phyloP scores from a whole-genome alignment of 2,888 invertebrate genomes.

The Parnassius smintheus region DNA sequence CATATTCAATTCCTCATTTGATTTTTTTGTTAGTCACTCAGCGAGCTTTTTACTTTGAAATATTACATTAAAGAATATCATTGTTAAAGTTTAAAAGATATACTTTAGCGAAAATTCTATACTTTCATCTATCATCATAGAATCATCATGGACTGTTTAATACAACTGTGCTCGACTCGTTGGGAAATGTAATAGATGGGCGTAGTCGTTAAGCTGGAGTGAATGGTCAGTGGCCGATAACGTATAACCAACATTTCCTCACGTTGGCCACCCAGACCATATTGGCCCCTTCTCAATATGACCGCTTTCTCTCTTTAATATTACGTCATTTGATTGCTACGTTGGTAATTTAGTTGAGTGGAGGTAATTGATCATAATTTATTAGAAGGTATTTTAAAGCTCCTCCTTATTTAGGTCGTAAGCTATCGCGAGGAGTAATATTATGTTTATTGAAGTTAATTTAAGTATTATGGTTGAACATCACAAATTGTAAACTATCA shows the following conservation, averaged over 20 bases:
- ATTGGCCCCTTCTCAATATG: slow-evolving; percentile 3
- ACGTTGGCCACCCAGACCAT: slow-evolving; percentile 16
- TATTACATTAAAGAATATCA: too few relatives aligned
- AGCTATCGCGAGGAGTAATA: not conserved
- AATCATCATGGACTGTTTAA: slow-evolving; percentile 14
- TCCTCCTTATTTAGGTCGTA: not conserved
- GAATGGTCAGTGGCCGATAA: slow-evolving; percentile 16
- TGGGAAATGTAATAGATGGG: slow-evolving; percentile 21
- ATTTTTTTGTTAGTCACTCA: too few relatives aligned
- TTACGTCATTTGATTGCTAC: slow-evolving; percentile 17
- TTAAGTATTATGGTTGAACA: too few relatives aligned
- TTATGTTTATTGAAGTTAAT: too few relatives aligned
- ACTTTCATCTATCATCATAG: not conserved
- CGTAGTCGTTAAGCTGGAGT: slow-evolving; percentile 6
- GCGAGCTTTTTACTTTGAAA: too few relatives aligned
- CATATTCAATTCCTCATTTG: too few relatives aligned
- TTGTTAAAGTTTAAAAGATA: not conserved
- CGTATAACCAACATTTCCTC: slow-evolving; percentile 4
- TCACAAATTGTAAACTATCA: too few relatives aligned
- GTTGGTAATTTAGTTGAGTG: slow-evolving; percentile 3
- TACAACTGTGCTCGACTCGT: slow-evolving; percentile 4
- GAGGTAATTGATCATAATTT: slow-evolving; percentile 11
- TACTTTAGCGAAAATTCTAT: slow-evolving; percentile 4
- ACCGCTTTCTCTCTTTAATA: slow-evolving; percentile 18
- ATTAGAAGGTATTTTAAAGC: slow-evolving; percentile 2